Percentiles rank a stretch among this genome's conserved stretches.
These are phyloP conservation scores for Orestias chungarensis DNA, from an alignment of 2,797 vertebrate species.

Conservation along the genomic window DNA sequence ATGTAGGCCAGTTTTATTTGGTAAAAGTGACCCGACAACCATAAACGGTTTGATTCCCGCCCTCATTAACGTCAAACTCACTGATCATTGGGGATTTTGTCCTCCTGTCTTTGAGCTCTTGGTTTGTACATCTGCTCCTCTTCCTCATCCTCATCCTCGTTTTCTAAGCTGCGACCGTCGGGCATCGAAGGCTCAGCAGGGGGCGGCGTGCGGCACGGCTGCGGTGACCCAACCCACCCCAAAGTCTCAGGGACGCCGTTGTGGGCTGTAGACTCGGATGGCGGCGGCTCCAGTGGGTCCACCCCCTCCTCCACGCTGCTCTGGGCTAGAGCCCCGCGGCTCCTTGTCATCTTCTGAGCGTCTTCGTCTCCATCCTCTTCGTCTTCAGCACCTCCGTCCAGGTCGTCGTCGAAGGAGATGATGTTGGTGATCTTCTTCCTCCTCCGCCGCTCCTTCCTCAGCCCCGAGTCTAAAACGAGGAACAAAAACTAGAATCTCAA, in stretches of 20 bases:
- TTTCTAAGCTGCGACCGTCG: conserved; percentile 75
- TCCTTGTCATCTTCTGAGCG: conserved; percentile 71
- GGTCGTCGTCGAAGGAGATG: conserved; percentile 95
- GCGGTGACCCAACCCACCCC: conserved; percentile 75
- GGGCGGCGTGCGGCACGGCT: conserved; percentile 47
- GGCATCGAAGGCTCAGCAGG: conserved; percentile 49
- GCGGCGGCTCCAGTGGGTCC: conserved; percentile 68
- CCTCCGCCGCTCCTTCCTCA: conserved; percentile 90
- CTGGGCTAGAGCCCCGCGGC: conserved; percentile 61
- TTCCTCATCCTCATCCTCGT: conserved; percentile 77
- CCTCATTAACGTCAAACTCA: too few relatives aligned
- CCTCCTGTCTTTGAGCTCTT: conserved; percentile 61
- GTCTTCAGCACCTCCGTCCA: conserved; percentile 84
- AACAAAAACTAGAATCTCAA: conserved; percentile 12
- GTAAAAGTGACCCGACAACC: too few relatives aligned
- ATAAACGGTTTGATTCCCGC: too few relatives aligned
- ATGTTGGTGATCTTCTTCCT: conserved; percentile 97
- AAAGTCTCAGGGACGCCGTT: conserved; percentile 72
- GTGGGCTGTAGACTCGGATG: conserved; percentile 55
- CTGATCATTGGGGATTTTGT: conserved; percentile 69
- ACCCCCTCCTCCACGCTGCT: conserved; percentile 87
- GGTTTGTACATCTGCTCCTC: conserved; percentile 79
- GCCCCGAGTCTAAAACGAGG: conserved; percentile 83
- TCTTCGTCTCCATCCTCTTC: conserved; percentile 79
- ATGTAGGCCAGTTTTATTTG: too few relatives aligned